These are phyloP conservation scores for Lycaena phlaeas DNA, from an alignment of 2,888 invertebrate genomes.

Conservation along the genomic window DNA sequence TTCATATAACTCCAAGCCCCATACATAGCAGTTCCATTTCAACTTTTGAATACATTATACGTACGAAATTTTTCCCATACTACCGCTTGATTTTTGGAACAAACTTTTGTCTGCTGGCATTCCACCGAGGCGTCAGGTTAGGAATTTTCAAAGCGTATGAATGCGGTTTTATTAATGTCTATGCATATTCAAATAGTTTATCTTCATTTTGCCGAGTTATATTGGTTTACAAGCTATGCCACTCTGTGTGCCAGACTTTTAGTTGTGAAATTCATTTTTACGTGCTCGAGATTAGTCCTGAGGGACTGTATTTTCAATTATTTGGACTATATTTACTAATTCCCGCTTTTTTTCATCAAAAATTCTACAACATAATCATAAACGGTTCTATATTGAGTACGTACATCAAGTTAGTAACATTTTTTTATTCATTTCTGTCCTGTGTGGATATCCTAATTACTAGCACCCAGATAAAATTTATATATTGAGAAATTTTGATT, in stretches of 20 bases:
- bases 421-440: too few relatives aligned
- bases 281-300: too few relatives aligned
- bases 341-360: too few relatives aligned
- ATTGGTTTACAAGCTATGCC: slow-evolving; percentile 22
- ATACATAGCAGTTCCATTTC: background rate
- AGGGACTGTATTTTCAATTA: too few relatives aligned
- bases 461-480: too few relatives aligned
- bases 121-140: slow-evolving; percentile 38
- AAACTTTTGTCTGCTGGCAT: slow-evolving; percentile 40
- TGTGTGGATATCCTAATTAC: too few relatives aligned
- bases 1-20: too few relatives aligned
- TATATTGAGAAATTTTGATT: too few relatives aligned
- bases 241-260: slow-evolving; percentile 14
- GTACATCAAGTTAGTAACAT: too few relatives aligned
- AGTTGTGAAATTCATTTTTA: slow-evolving; percentile 7
- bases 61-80: slow-evolving; percentile 48
- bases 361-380: too few relatives aligned
- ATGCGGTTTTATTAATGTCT: slow-evolving; percentile 46
- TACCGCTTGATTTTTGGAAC: slow-evolving; percentile 53
- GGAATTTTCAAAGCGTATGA: slow-evolving; percentile 33
- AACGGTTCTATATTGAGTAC: too few relatives aligned
- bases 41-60: slow-evolving; percentile 14
- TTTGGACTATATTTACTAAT: too few relatives aligned
- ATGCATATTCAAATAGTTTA: slow-evolving; percentile 53
- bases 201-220: slow-evolving; percentile 34